Evolutionary conservation across 1,140 invertebrate species (phyloP).

Genomic region (Maconellicoccus hirsutus): DNA sequence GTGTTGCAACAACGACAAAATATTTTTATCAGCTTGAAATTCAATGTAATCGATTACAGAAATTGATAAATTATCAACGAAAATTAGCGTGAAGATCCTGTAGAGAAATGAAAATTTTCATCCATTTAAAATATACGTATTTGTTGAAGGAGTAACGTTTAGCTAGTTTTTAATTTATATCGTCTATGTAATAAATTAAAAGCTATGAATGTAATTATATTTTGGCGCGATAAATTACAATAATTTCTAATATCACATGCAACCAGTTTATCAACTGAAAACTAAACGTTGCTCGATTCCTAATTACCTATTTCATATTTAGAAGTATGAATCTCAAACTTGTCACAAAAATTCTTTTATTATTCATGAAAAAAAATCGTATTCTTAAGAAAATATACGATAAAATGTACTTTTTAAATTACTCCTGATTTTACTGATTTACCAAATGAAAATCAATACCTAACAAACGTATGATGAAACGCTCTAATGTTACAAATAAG

Average conservation of each 20-base stretch:
- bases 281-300: too few species aligned
- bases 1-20: background rate
- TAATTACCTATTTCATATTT: too few species aligned
- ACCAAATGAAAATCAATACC: too few species aligned
- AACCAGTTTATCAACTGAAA: background rate
- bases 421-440: too few species aligned
- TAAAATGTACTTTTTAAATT: too few species aligned
- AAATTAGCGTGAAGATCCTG: background rate
- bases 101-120: slow-evolving; percentile 1
- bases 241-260: background rate
- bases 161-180: background rate
- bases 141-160: background rate
- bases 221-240: background rate
- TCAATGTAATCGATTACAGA: background rate
- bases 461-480: too few species aligned
- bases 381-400: too few species aligned
- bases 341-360: too few species aligned
- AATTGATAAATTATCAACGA: background rate
- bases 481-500: too few species aligned
- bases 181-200: background rate
- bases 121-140: background rate
- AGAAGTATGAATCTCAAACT: too few species aligned
- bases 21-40: background rate
- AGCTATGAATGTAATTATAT: background rate
- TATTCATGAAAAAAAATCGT: too few species aligned